These are phyloP conservation scores for Sinotaia quadrata DNA, from an alignment of 2,888 invertebrate genomes.

Conservation along the genomic window DNA sequence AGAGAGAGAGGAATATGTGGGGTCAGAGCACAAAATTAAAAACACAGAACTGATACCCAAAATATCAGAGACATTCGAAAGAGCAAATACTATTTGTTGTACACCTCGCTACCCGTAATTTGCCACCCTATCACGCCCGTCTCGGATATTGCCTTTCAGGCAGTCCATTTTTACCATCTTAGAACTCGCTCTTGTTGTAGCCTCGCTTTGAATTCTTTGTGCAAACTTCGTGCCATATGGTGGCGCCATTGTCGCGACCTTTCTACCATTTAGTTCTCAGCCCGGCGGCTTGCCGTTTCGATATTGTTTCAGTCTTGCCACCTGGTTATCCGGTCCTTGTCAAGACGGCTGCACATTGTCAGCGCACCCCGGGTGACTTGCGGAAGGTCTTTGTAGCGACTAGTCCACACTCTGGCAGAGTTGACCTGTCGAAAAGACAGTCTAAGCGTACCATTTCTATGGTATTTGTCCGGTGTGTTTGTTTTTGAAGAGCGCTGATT, in stretches of 20 bases:
- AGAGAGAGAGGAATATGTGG: conserved; percentile 2
- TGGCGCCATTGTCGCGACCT: not conserved
- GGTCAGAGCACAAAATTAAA: not conserved
- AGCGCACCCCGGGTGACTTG: not conserved
- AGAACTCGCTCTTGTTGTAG: not conserved
- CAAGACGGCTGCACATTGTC: not conserved
- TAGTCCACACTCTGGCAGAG: not conserved
- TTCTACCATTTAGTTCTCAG: not conserved
- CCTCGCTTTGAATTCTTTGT: not conserved
- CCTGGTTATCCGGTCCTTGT: not conserved
- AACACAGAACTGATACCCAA: not conserved
- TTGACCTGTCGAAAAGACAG: not conserved
- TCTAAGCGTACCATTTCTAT: too few species aligned
- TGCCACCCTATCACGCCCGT: not conserved
- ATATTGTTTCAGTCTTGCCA: not conserved
- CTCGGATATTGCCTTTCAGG: not conserved
- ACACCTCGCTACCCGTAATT: conserved; percentile 6
- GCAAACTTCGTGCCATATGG: conserved; percentile 6
- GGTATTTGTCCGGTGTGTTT: too few species aligned
- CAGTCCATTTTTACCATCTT: not conserved
- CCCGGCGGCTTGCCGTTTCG: not conserved
- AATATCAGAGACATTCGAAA: not conserved
- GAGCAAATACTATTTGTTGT: not conserved
- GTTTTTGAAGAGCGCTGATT: too few species aligned
- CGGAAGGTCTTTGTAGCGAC: not conserved